Conservation (phyloP, 2,888 invertebrate genomes). For the Mythimna loreyi region DNA sequence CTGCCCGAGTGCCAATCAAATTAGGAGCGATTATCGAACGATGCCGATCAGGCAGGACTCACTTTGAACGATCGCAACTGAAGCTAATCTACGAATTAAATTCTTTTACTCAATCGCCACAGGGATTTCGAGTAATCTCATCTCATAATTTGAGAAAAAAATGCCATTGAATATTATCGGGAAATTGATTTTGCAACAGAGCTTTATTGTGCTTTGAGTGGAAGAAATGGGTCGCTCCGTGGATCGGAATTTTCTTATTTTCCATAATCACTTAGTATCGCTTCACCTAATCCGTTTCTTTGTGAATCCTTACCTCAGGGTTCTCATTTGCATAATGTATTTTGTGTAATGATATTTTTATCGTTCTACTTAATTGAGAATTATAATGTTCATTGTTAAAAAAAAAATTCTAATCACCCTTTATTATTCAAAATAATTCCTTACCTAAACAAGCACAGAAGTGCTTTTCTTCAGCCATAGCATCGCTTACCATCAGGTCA, state of each 20-base stretch:
- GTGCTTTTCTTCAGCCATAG: not conserved
- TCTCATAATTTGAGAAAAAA: conserved; percentile 52
- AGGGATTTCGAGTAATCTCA: conserved; percentile 66
- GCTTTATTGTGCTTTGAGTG: conserved; percentile 36
- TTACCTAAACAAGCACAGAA: not conserved
- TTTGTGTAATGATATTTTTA: not conserved
- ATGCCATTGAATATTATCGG: conserved; percentile 49
- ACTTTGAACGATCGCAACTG: conserved; percentile 74
- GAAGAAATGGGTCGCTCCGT: conserved; percentile 32
- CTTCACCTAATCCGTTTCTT: conserved; percentile 15
- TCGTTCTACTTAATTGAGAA: not conserved
- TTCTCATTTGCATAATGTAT: conserved; percentile 20
- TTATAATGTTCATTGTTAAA: too few species aligned
- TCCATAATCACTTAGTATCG: conserved; percentile 21
- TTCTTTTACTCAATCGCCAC: conserved; percentile 73
- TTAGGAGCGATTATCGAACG: conserved; percentile 84
- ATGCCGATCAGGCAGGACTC: conserved; percentile 71
- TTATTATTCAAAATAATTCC: not conserved
- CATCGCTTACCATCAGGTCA: too few species aligned
- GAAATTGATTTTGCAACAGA: conserved; percentile 59
- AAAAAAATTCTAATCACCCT: too few species aligned
- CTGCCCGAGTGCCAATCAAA: conserved; percentile 87
- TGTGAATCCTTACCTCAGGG: not conserved
- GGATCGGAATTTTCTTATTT: conserved; percentile 27
- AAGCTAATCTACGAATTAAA: conserved; percentile 82